Evolutionary conservation across 2,113 vertebrate genomes (phyloP), one percentile per base, ranked within the genome.

Genomic region (Erpornis zantholeuca): DNA sequence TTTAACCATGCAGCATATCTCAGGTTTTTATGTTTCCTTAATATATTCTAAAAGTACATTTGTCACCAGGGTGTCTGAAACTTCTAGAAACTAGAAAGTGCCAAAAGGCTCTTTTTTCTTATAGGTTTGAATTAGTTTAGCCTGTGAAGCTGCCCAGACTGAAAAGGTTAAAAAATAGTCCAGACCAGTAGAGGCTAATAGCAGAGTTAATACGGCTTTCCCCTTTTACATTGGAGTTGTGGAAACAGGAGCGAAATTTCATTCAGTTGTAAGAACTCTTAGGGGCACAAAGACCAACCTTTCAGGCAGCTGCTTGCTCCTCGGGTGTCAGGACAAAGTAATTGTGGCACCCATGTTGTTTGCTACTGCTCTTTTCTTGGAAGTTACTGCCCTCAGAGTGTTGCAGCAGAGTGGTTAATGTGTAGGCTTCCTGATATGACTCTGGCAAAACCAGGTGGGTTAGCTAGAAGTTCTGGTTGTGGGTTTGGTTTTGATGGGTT

Each of bases 81-180:
- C 12, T 79, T 97, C 89, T 45, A 69, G 44, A 70, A 49, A 36
- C 12, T 49, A 29, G 53, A 92, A 83, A 63, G 22, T 84, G 57
- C 31, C 31, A 40, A 87, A 89, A 91, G 18, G 10, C 23, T 15
- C 38, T 91, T 90, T 86, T 52, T 42, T 83, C 33, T 57, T 47
- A 25, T 2, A 59, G 47, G 13, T 71, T 71, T 88, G 28, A 91
- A 79, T 90, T 84, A 71, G 12, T 84, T 88, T 60, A 84, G 22
- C 40, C 27, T 47, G 17, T 42, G 28, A 65, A 86, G 68, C 21
- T 68, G 10, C 49, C 61, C 45, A 57, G 47, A 40, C 23, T 65
- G 60, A 94, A 91, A 88, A 21, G 40, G 86, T 84, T 86, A 91
- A 95, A 95, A 91, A 82, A 64, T 13, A 70, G 52, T 90, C 42